Conservation (phyloP, 2,113 vertebrate genomes). For the Illadopsis cleaveri region DNA sequence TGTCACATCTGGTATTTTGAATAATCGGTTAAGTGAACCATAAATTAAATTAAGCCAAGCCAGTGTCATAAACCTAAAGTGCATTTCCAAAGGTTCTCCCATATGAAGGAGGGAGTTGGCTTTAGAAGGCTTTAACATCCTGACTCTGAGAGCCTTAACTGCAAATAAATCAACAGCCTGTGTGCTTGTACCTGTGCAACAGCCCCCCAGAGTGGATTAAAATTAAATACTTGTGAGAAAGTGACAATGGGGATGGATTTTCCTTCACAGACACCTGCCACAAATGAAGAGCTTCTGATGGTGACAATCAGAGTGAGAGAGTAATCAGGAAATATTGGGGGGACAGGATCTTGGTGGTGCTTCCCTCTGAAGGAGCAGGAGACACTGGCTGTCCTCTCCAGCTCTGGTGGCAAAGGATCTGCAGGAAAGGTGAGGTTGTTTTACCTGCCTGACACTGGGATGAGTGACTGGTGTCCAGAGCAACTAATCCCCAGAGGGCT, state of each 20-base stretch:
- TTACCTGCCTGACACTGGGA: not conserved
- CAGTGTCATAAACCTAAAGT: slow-evolving; percentile 47
- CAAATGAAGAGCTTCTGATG: not conserved
- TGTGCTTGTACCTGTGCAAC: not conserved
- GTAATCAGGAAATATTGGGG: not conserved
- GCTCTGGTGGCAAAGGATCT: not conserved
- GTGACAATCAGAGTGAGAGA: not conserved
- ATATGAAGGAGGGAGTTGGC: not conserved
- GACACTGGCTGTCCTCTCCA: not conserved
- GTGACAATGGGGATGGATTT: not conserved
- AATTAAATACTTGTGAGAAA: slow-evolving; percentile 4
- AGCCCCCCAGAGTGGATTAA: not conserved
- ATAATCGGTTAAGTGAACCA: slow-evolving; percentile 54
- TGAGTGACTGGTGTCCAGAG: not conserved
- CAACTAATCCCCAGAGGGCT: not conserved
- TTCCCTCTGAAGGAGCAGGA: not conserved
- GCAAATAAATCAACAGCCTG: slow-evolving; percentile 26
- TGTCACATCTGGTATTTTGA: slow-evolving; percentile 49
- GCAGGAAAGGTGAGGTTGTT: not conserved
- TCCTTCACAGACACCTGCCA: not conserved
- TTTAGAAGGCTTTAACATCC: not conserved
- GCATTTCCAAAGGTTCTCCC: slow-evolving; percentile 46
- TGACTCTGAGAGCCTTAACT: not conserved
- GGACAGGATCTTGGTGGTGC: not conserved
- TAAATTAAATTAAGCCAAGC: slow-evolving; percentile 63